These are phyloP conservation scores for Tupaia chinensis DNA, from an alignment of 2,113 vertebrate species.

Conservation along the genomic window DNA sequence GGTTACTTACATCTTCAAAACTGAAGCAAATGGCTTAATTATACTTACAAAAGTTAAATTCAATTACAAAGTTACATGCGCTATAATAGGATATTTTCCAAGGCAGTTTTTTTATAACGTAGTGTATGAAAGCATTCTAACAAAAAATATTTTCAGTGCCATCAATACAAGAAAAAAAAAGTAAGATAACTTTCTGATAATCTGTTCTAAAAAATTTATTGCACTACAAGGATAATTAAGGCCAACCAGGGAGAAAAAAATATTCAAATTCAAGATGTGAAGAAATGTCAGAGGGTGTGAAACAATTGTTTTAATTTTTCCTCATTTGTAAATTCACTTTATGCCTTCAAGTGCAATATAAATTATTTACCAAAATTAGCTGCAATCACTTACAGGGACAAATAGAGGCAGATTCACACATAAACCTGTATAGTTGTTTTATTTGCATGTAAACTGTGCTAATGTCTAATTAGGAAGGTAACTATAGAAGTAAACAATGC, in stretches of 20 bases:
- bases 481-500: constrained; percentile 79
- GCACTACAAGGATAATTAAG: constrained; percentile 76
- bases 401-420: constrained; percentile 74
- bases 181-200: constrained; percentile 57
- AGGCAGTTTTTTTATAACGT: constrained; percentile 23
- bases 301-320: constrained; percentile 80
- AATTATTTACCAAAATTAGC: constrained; percentile 84
- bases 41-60: constrained; percentile 51
- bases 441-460: constrained; percentile 82
- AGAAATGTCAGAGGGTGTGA: constrained; percentile 79
- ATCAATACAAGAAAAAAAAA: constrained; percentile 36
- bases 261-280: constrained; percentile 74
- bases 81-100: constrained; percentile 52
- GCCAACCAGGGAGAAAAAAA: constrained; percentile 72
- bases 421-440: constrained; percentile 75
- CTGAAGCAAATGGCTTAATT: constrained; percentile 35
- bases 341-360: constrained; percentile 79
- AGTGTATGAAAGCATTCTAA: constrained; percentile 34
- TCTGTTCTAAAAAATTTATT: constrained; percentile 63
- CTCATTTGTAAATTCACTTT: constrained; percentile 79
- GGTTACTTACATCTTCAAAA: constrained; percentile 13
- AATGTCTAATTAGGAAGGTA: constrained; percentile 83
- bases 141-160: constrained; percentile 33
- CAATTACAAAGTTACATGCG: neutral
- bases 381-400: constrained; percentile 79